phyloP scores from a whole-genome alignment of 2,797 vertebrate genomes.

The Pangasius krempfi region DNA sequence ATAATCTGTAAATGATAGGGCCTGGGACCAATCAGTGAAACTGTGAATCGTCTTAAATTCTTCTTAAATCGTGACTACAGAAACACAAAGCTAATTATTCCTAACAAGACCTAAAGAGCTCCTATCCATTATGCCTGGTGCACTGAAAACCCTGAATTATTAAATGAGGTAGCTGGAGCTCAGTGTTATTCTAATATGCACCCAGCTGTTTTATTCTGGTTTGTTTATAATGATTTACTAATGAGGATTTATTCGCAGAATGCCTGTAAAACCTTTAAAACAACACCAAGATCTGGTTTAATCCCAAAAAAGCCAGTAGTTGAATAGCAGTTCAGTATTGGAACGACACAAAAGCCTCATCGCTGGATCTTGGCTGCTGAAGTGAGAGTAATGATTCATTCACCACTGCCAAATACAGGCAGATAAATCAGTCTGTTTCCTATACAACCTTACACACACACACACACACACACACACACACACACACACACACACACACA shows the following conservation, averaged over 20 bases:
- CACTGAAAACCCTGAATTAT: constrained; percentile 18
- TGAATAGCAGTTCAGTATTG: not conserved
- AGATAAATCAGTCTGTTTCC: constrained; percentile 31
- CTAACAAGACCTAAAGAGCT: not conserved
- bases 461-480: not conserved
- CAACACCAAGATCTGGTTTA: not conserved
- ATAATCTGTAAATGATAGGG: not conserved
- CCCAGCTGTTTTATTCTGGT: constrained; percentile 27
- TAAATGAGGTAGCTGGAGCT: constrained; percentile 16
- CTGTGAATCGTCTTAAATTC: not conserved
- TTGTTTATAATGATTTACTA: constrained; percentile 14
- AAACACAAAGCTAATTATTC: constrained; percentile 12
- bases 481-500: constrained; percentile 18
- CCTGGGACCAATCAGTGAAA: not conserved
- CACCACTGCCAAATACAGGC: constrained; percentile 10
- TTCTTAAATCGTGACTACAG: constrained; percentile 6
- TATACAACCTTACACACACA: not conserved
- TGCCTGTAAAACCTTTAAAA: not conserved
- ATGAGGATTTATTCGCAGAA: constrained; percentile 20
- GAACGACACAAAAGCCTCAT: not conserved
- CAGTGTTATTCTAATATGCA: constrained; percentile 17
- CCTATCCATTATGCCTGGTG: not conserved
- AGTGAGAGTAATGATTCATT: constrained; percentile 1
- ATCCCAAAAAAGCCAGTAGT: not conserved
- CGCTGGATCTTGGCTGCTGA: not conserved